A percentile compares a stretch with the other conserved stretches of the same genome.
phyloP scores from a whole-genome alignment of 2,888 invertebrate genomes.

The Myathropa florea region DNA sequence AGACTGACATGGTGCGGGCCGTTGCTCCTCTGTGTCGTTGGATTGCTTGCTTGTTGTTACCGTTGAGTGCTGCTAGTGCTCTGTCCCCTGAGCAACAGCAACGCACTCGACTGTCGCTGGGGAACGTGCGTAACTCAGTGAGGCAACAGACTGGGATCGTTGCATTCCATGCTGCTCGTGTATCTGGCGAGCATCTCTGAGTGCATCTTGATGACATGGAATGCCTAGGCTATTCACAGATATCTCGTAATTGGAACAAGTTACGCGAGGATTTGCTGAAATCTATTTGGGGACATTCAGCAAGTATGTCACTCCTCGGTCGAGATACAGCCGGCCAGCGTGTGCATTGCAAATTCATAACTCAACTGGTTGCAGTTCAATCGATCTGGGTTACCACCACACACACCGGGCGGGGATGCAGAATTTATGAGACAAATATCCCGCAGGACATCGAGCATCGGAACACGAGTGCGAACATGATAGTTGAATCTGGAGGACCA shows the following conservation, averaged over 20 bases:
- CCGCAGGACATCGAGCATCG: constrained; percentile 14
- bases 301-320: background rate
- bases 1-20: constrained; percentile 4
- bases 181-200: background rate
- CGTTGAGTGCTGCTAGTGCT: background rate
- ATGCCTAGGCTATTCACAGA: background rate
- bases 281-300: background rate
- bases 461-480: constrained; percentile 9
- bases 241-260: background rate
- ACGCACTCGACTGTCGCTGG: no score
- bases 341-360: background rate
- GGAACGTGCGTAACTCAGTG: no score
- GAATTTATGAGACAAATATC: background rate
- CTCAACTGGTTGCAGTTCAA: background rate
- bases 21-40: no score
- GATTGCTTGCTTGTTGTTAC: no score
- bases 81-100: background rate
- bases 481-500: background rate
- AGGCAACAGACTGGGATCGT: background rate
- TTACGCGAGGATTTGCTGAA: background rate
- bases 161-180: background rate
- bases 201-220: background rate
- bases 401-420: background rate
- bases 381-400: background rate
- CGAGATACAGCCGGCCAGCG: background rate